Conservation (phyloP, 2,797 vertebrate species). For the Danio jaintianensis region DNA sequence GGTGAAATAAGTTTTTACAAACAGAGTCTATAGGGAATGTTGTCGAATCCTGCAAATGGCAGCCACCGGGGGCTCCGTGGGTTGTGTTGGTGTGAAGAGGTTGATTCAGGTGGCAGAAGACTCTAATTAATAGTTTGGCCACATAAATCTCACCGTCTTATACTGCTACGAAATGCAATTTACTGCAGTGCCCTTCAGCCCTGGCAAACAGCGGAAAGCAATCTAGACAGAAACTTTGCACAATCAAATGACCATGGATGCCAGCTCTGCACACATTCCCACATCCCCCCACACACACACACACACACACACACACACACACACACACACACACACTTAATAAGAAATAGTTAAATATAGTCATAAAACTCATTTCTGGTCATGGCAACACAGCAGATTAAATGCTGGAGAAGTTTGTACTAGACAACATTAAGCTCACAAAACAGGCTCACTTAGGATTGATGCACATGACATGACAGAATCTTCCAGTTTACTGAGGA, state of each 20-base stretch:
- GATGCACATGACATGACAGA: not conserved
- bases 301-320: not conserved
- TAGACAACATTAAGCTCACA: not conserved
- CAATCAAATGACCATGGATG: constrained; percentile 38
- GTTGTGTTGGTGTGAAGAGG: constrained; percentile 26
- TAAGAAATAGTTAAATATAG: not conserved
- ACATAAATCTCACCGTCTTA: constrained; percentile 46
- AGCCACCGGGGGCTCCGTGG: not conserved
- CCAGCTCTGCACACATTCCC: not conserved
- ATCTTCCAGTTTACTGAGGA: not conserved
- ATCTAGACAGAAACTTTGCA: constrained; percentile 27
- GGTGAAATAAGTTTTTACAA: not conserved
- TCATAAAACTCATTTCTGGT: not conserved
- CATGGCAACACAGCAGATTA: not conserved
- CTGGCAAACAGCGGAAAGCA: constrained; percentile 38
- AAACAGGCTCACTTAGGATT: not conserved
- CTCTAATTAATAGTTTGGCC: constrained; percentile 53
- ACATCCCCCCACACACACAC: not conserved
- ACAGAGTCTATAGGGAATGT: not conserved
- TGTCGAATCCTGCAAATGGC: constrained; percentile 9
- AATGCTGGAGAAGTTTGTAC: not conserved
- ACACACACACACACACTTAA: not conserved
- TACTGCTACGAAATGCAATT: constrained; percentile 44
- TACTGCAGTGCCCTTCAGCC: constrained; percentile 49
- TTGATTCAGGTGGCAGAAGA: constrained; percentile 33